Evolutionary conservation across 1,140 invertebrate genomes (phyloP).

Genomic region (Tetraneura akinire): DNA sequence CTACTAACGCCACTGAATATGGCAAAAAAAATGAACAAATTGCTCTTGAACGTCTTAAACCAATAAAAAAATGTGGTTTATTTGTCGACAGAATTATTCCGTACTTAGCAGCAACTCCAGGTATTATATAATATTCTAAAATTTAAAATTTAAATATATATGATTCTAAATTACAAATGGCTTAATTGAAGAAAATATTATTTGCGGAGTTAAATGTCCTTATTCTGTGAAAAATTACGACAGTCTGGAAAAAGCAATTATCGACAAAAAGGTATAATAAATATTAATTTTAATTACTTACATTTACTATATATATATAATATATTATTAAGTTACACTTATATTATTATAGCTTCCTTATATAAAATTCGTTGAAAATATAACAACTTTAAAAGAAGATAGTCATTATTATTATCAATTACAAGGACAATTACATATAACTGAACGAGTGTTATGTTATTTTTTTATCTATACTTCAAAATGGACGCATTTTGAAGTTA

Average conservation of each 20-base stretch:
- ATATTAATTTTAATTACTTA: not conserved
- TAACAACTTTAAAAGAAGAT: not conserved
- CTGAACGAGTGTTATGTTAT: not conserved
- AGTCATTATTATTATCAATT: constrained; percentile 9
- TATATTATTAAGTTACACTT: no score
- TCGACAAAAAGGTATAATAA: no score
- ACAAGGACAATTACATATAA: constrained; percentile 19
- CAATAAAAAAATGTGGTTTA: constrained; percentile 5
- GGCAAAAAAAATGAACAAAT: not conserved
- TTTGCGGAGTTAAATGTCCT: no score
- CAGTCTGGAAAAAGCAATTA: no score
- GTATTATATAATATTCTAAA: no score
- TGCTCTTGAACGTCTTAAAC: not conserved
- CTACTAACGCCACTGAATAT: not conserved
- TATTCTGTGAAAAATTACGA: no score
- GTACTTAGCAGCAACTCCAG: constrained; percentile 7
- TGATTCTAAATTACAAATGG: not conserved
- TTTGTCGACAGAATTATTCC: not conserved
- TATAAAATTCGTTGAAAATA: not conserved
- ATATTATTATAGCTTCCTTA: not conserved
- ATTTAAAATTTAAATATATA: not conserved
- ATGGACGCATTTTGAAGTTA: not conserved
- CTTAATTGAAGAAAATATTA: not conserved
- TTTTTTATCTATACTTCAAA: constrained; percentile 17
- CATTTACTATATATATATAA: not conserved